Evolutionary conservation across 2,797 vertebrate species (phyloP).

Genomic region (Australoheros facetus): DNA sequence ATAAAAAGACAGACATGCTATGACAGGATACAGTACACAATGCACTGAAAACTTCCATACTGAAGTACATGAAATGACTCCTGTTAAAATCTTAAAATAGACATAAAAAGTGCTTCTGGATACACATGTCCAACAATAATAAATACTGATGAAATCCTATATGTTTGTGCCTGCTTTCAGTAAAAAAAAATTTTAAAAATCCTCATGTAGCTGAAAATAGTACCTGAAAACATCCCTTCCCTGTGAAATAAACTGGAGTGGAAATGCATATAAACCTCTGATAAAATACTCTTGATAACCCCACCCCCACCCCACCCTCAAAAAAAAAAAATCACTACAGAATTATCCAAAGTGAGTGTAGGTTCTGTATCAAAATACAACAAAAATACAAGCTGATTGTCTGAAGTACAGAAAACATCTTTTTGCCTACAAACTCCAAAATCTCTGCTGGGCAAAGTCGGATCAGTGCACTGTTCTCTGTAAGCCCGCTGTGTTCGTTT

Average conservation of each 20-base stretch:
- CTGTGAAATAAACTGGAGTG: neutral
- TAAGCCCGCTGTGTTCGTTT: slow-evolving; percentile 18
- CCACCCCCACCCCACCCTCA: too few relatives aligned
- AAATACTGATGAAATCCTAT: slow-evolving; percentile 54
- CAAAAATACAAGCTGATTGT: slow-evolving; percentile 47
- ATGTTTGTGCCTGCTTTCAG: neutral
- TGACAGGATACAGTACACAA: slow-evolving; percentile 3
- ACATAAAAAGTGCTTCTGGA: slow-evolving; percentile 8
- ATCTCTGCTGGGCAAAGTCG: slow-evolving; percentile 48
- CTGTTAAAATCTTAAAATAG: neutral
- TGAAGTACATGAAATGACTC: slow-evolving; percentile 5
- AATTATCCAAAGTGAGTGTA: slow-evolving; percentile 20
- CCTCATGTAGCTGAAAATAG: slow-evolving; percentile 1
- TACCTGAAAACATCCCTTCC: slow-evolving; percentile 39
- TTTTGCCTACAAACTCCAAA: neutral
- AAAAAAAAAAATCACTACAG: neutral
- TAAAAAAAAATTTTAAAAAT: slow-evolving; percentile 1
- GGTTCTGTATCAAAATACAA: neutral
- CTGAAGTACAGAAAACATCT: slow-evolving; percentile 15
- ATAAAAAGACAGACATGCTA: neutral
- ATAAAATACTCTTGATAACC: slow-evolving; percentile 30
- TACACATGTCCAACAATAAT: slow-evolving; percentile 28
- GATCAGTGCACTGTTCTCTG: slow-evolving; percentile 42
- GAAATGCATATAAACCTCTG: slow-evolving; percentile 51
- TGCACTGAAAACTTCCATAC: neutral